Evolutionary conservation across 2,113 vertebrate species (phyloP).

Genomic region (Caretta caretta): DNA sequence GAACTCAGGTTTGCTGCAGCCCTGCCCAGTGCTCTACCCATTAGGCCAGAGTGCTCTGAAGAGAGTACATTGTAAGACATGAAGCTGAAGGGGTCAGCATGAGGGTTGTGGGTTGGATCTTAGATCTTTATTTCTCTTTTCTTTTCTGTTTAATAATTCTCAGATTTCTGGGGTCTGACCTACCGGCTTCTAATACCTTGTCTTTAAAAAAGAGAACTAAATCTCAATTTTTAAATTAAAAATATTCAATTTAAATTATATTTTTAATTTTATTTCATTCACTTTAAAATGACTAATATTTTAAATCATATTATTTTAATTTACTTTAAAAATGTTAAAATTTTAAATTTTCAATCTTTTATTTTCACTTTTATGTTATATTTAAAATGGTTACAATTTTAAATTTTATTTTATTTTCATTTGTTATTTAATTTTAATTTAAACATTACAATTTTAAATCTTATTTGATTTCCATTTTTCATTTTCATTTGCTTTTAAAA

Average conservation of each 20-base stretch:
- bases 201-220: neutral
- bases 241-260: neutral
- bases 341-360: neutral
- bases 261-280: neutral
- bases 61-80: neutral
- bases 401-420: neutral
- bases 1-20: neutral
- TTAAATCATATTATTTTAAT: neutral
- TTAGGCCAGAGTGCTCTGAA: neutral
- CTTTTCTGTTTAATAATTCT: neutral
- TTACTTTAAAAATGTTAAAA: neutral
- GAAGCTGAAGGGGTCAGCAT: neutral
- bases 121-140: neutral
- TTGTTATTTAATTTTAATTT: neutral
- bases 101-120: neutral
- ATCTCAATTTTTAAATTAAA: neutral
- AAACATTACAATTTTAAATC: neutral
- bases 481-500: neutral
- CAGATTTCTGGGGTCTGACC: neutral
- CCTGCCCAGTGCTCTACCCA: neutral
- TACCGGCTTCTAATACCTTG: neutral
- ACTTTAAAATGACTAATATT: neutral
- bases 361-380: neutral
- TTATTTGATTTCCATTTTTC: neutral
- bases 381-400: neutral